These are phyloP conservation scores for Priocnemis perturbator DNA, from an alignment of 2,888 invertebrate species.

Conservation along the genomic window DNA sequence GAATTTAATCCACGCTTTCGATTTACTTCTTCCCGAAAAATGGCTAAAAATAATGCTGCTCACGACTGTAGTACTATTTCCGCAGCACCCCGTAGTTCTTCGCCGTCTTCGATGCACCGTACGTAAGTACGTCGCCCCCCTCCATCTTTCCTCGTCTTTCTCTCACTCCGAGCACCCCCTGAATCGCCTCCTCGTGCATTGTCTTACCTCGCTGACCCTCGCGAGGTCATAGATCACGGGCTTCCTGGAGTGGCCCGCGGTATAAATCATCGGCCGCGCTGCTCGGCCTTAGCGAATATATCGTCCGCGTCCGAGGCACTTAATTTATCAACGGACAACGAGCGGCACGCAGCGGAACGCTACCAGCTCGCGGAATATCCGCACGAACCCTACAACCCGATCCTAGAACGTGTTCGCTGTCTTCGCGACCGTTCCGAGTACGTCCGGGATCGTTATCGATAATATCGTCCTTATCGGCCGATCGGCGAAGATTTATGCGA, in stretches of 20 bases:
- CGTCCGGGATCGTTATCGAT: background rate
- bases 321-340: slow-evolving; percentile 64
- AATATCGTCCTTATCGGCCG: background rate
- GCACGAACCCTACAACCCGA: background rate
- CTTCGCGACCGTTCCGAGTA: background rate
- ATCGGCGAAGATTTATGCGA: background rate
- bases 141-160: no score
- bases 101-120: no score
- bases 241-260: slow-evolving; percentile 56
- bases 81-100: no score
- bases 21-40: no score
- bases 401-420: no score
- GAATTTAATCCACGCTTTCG: no score
- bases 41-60: no score
- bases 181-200: slow-evolving; percentile 47
- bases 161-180: background rate
- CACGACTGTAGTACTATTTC: no score
- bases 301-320: slow-evolving; percentile 62
- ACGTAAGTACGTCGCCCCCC: no score
- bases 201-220: slow-evolving; percentile 61
- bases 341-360: slow-evolving; percentile 43
- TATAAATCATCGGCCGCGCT: slow-evolving; percentile 66
- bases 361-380: slow-evolving; percentile 2
- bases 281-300: slow-evolving; percentile 64
- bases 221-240: slow-evolving; percentile 62